phyloP scores from a whole-genome alignment of 2,797 vertebrate genomes.

The Nannoperca obscura region DNA sequence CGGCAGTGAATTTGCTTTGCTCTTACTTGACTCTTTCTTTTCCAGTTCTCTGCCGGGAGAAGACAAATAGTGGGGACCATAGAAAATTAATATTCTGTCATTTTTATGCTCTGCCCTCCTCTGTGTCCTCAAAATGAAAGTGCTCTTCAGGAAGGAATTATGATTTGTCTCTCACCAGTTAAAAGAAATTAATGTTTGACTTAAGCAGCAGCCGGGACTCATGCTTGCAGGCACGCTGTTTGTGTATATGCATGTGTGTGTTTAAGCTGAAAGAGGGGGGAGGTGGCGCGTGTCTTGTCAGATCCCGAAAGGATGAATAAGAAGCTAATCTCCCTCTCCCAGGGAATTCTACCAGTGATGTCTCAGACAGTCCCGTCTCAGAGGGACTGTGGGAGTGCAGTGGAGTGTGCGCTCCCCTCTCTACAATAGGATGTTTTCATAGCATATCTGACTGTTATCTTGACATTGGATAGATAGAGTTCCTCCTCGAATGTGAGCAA shows the following conservation, averaged over 20 bases:
- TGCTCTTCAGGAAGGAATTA: slow-evolving; percentile 46
- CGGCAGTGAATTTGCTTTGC: slow-evolving; percentile 1
- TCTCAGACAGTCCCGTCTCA: slow-evolving; percentile 68
- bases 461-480: slow-evolving; percentile 27
- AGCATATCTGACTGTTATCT: slow-evolving; percentile 62
- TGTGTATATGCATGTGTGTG: slow-evolving; percentile 58
- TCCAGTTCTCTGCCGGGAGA: slow-evolving; percentile 11
- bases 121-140: slow-evolving; percentile 44
- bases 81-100: slow-evolving; percentile 54
- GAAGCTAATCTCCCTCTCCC: slow-evolving; percentile 80
- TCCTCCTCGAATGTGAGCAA: slow-evolving; percentile 50
- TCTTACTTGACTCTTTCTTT: not conserved
- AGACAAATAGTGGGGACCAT: slow-evolving; percentile 21
- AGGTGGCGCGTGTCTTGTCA: slow-evolving; percentile 70
- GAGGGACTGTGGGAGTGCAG: slow-evolving; percentile 63
- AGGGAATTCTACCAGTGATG: slow-evolving; percentile 73
- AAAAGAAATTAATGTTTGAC: slow-evolving; percentile 68
- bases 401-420: slow-evolving; percentile 53
- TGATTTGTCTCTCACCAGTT: slow-evolving; percentile 61
- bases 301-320: slow-evolving; percentile 78
- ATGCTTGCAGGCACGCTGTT: slow-evolving; percentile 50
- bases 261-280: slow-evolving; percentile 51
- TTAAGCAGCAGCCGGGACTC: slow-evolving; percentile 56
- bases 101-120: slow-evolving; percentile 34
- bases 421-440: slow-evolving; percentile 55